Evolutionary conservation across 2,113 vertebrate species (phyloP).

Genomic region (Caranx ignobilis): DNA sequence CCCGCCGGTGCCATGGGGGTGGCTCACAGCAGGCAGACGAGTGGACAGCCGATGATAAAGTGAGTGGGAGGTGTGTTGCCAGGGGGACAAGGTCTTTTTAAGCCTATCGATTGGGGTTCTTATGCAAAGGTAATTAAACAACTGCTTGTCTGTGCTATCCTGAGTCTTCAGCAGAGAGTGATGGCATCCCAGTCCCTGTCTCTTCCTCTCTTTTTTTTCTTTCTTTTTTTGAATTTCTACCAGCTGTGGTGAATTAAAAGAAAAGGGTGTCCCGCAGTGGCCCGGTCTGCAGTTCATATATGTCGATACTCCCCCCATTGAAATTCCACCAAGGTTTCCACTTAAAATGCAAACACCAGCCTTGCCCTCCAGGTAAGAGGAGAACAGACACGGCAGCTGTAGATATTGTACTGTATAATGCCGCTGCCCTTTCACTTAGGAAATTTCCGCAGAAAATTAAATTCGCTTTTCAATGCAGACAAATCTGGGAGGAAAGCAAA

Average conservation of each 20-base stretch:
- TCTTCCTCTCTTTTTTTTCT: not conserved
- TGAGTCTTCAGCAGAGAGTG: slow-evolving; percentile 48
- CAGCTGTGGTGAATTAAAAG: slow-evolving; percentile 70
- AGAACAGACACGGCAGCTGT: slow-evolving; percentile 64
- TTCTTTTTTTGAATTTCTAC: slow-evolving; percentile 34
- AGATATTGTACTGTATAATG: slow-evolving; percentile 72
- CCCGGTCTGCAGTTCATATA: slow-evolving; percentile 61
- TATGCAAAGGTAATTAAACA: slow-evolving; percentile 86
- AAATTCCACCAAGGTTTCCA: slow-evolving; percentile 76
- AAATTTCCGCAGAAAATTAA: slow-evolving; percentile 58
- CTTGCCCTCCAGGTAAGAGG: slow-evolving; percentile 70
- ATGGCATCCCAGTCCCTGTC: slow-evolving; percentile 18
- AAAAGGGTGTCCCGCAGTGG: slow-evolving; percentile 53
- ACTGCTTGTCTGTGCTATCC: slow-evolving; percentile 70
- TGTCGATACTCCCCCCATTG: slow-evolving; percentile 77
- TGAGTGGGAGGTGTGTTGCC: slow-evolving; percentile 75
- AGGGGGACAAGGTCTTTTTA: slow-evolving; percentile 73
- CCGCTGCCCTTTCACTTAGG: slow-evolving; percentile 33
- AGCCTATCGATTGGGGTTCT: slow-evolving; percentile 75
- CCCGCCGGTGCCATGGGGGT: slow-evolving; percentile 37
- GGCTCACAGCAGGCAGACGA: slow-evolving; percentile 57
- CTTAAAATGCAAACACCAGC: slow-evolving; percentile 78
- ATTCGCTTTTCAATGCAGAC: slow-evolving; percentile 46
- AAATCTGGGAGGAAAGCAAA: slow-evolving; percentile 61
- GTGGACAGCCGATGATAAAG: slow-evolving; percentile 70